Evolutionary conservation across 2,113 vertebrate genomes (phyloP).

Genomic region (Sphaerodactylus townsendi): DNA sequence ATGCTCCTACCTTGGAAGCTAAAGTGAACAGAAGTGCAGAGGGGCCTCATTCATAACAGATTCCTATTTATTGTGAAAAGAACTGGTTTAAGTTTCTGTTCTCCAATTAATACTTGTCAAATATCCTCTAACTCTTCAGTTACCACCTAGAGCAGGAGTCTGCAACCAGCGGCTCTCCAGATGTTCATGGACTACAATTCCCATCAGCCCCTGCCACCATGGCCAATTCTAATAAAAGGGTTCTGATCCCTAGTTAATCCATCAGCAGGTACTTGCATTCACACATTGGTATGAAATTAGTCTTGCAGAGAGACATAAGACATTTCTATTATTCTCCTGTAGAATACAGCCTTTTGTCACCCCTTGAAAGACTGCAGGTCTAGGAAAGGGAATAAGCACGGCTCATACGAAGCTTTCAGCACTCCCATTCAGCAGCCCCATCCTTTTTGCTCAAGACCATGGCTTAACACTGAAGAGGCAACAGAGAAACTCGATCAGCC

Average conservation of each 20-base stretch:
- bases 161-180: too few species aligned
- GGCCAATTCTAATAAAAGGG: too few species aligned
- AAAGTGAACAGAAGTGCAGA: neutral
- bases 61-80: neutral
- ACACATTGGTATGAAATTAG: neutral
- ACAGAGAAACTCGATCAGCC: constrained; percentile 1
- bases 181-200: too few species aligned
- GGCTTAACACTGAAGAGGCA: neutral
- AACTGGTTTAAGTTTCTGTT: neutral
- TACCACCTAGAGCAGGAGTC: too few species aligned
- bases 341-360: neutral
- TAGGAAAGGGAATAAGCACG: neutral
- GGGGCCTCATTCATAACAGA: neutral
- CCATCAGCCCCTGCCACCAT: too few species aligned
- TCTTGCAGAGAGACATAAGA: neutral
- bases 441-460: neutral
- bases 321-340: neutral
- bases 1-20: neutral
- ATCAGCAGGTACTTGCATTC: neutral
- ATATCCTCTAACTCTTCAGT: too few species aligned
- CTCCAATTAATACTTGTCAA: neutral
- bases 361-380: neutral
- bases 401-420: neutral
- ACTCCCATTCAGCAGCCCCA: neutral
- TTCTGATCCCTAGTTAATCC: neutral